Conservation (phyloP, 2,888 invertebrate species). For the Ctena decussata region DNA sequence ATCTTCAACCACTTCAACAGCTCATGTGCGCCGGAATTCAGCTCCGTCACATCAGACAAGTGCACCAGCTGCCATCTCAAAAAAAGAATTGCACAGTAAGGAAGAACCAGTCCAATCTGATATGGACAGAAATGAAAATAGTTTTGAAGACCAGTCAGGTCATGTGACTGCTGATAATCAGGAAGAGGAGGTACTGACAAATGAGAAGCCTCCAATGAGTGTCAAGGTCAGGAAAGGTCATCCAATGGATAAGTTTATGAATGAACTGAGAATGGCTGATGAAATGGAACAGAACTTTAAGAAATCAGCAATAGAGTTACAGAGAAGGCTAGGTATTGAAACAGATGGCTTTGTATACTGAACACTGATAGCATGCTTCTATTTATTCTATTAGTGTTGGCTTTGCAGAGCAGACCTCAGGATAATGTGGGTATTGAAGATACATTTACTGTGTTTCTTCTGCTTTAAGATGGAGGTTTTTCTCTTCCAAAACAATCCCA, state of each 20-base stretch:
- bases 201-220: slow-evolving; percentile 65
- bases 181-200: slow-evolving; percentile 18
- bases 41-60: slow-evolving; percentile 39
- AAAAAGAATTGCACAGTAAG: slow-evolving; percentile 55
- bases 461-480: too few species aligned
- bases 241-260: slow-evolving; percentile 76
- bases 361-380: too few species aligned
- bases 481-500: too few species aligned
- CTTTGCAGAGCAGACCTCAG: too few species aligned
- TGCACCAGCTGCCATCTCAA: slow-evolving; percentile 41
- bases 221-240: slow-evolving; percentile 70
- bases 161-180: slow-evolving; percentile 6
- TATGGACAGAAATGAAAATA: slow-evolving; percentile 15
- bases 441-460: too few species aligned
- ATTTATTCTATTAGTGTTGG: too few species aligned
- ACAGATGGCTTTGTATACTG: slow-evolving; percentile 71
- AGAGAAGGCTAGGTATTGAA: slow-evolving; percentile 79
- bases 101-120: slow-evolving; percentile 24
- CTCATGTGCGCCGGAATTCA: slow-evolving; percentile 34
- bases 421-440: too few species aligned
- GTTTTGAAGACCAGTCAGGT: slow-evolving; percentile 33
- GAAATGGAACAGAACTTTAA: slow-evolving; percentile 79
- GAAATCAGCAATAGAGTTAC: slow-evolving; percentile 73
- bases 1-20: background rate
- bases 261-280: slow-evolving; percentile 75